Evolutionary conservation across 2,797 vertebrate genomes (phyloP).

Genomic region (Nannoperca australis): DNA sequence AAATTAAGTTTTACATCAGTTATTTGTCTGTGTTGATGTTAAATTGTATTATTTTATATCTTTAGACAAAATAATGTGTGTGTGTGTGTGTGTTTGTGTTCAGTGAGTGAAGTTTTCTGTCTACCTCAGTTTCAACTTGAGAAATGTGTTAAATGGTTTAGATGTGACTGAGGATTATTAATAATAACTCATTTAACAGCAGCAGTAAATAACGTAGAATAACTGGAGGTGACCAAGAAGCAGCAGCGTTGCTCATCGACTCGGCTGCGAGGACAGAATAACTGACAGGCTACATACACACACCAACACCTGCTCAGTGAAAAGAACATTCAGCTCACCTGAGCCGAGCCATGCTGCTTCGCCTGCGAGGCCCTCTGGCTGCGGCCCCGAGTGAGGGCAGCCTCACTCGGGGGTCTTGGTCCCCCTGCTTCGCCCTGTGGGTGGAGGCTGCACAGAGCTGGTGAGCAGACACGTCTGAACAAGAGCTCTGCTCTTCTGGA

Average conservation of each 20-base stretch:
- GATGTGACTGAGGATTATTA: background rate
- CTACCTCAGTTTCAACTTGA: background rate
- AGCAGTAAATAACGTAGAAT: background rate
- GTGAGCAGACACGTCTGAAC: conserved; percentile 63
- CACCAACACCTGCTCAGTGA: background rate
- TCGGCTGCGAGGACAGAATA: no score
- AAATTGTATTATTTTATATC: background rate
- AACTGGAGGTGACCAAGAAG: background rate
- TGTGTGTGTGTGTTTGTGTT: background rate
- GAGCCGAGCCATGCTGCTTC: conserved; percentile 64
- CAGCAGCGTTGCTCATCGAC: background rate
- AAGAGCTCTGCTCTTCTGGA: conserved; percentile 43
- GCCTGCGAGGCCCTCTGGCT: conserved; percentile 50
- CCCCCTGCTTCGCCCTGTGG: conserved; percentile 2
- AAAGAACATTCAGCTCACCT: conserved; percentile 66
- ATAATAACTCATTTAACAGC: background rate
- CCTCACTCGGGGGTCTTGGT: conserved; percentile 62
- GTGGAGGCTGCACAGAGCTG: conserved; percentile 48
- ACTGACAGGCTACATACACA: no score
- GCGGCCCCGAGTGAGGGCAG: conserved; percentile 72
- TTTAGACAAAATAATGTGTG: no score
- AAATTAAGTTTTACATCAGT: background rate
- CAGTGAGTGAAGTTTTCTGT: background rate
- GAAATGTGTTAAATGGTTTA: background rate
- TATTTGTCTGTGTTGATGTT: background rate